Evolutionary conservation across 2,888 invertebrate genomes (phyloP).

Genomic region (Entomobrya proxima): DNA sequence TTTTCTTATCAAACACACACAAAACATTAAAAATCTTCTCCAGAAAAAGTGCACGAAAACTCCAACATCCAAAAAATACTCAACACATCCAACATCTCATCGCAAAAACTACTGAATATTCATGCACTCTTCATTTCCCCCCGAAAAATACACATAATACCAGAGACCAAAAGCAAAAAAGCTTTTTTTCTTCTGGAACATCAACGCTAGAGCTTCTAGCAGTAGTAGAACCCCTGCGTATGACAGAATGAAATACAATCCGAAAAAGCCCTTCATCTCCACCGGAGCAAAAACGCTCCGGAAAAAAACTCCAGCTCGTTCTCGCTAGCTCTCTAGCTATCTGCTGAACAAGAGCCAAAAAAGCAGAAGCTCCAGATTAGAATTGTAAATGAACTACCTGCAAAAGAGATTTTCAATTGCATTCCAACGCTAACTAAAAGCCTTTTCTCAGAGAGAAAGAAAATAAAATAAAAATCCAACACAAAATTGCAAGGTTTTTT

Average conservation of each 20-base stretch:
- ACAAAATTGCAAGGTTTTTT: no score
- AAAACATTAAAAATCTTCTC: no score
- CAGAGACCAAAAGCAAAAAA: neutral
- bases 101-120: slow-evolving; percentile 71
- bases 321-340: no score
- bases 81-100: no score
- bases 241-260: slow-evolving; percentile 38
- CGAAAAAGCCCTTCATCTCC: slow-evolving; percentile 48
- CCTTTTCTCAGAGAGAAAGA: no score
- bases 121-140: slow-evolving; percentile 60
- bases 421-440: slow-evolving; percentile 60
- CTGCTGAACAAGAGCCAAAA: slow-evolving; percentile 62
- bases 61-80: neutral
- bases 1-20: no score
- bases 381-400: slow-evolving; percentile 73
- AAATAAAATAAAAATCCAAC: no score
- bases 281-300: slow-evolving; percentile 42
- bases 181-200: neutral
- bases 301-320: neutral
- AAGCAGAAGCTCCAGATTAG: slow-evolving; percentile 66
- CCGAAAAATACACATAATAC: slow-evolving; percentile 27
- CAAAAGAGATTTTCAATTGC: slow-evolving; percentile 73
- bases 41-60: no score
- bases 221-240: slow-evolving; percentile 10
- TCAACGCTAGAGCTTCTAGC: no score